Percentiles rank a stretch among this genome's conserved stretches.
phyloP scores from a whole-genome alignment of 2,888 invertebrate genomes.

The Eustalomyia histrio region DNA sequence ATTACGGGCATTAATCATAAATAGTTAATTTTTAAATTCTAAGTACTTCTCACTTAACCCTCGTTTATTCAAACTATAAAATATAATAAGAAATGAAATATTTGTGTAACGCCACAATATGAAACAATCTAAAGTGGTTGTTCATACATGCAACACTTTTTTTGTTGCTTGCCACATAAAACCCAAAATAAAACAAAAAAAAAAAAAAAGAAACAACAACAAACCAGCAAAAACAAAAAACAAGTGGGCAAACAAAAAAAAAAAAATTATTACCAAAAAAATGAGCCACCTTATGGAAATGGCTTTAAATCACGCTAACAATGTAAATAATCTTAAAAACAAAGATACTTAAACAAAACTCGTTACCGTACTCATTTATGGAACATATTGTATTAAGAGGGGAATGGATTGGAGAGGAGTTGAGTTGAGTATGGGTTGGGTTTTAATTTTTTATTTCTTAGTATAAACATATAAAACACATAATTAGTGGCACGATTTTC shows the following conservation, averaged over 20 bases:
- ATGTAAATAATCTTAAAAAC: constrained; percentile 52
- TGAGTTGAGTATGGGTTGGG: constrained; percentile 6
- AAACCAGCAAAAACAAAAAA: too few species aligned
- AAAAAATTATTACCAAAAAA: constrained; percentile 15
- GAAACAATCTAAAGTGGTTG: constrained; percentile 55
- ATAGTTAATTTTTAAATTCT: too few species aligned
- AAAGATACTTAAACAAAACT: constrained; percentile 41
- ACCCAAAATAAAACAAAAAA: background rate
- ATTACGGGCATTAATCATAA: too few species aligned
- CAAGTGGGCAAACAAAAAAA: background rate
- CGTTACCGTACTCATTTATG: background rate
- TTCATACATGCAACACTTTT: constrained; percentile 48
- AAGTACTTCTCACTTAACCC: background rate
- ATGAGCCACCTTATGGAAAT: constrained; percentile 51
- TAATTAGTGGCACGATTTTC: constrained; percentile 63
- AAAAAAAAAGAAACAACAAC: constrained; percentile 7
- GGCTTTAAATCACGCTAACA: constrained; percentile 60
- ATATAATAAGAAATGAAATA: constrained; percentile 48
- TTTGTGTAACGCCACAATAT: constrained; percentile 47
- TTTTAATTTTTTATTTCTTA: constrained; percentile 33
- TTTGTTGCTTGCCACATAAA: background rate
- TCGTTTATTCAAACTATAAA: constrained; percentile 3
- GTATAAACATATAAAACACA: constrained; percentile 58
- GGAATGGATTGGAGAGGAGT: constrained; percentile 7
- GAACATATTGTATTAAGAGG: background rate